phyloP scores from a whole-genome alignment of 35 echinoderm and acorn worm species.

The Apostichopus parvimensis region DNA sequence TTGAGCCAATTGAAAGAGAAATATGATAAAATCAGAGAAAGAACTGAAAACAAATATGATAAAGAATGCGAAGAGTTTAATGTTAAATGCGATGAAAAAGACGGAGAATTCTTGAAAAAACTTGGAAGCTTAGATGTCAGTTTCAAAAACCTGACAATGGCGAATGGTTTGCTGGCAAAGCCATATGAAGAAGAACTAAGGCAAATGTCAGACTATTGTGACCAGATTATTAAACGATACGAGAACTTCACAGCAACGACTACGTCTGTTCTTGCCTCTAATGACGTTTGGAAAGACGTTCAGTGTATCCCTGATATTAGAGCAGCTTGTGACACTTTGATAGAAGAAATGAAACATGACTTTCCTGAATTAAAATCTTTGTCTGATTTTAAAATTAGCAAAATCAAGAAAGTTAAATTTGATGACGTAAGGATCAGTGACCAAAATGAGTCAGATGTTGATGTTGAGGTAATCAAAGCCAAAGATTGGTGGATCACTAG shows the following conservation, averaged over 20 bases:
- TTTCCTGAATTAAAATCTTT: not conserved
- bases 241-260: constrained; percentile 9
- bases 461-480: too few relatives aligned
- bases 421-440: not conserved
- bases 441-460: too few relatives aligned
- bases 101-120: too few relatives aligned
- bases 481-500: too few relatives aligned
- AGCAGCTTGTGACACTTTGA: not conserved
- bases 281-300: not conserved
- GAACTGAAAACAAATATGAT: too few relatives aligned
- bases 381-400: not conserved
- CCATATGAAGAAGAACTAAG: not conserved
- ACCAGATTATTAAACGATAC: not conserved
- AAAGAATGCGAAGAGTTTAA: too few relatives aligned
- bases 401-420: not conserved
- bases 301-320: not conserved
- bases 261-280: not conserved
- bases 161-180: too few relatives aligned
- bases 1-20: too few relatives aligned
- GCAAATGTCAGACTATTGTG: not conserved
- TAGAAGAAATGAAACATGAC: not conserved
- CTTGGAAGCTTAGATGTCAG: too few relatives aligned
- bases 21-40: too few relatives aligned
- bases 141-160: too few relatives aligned
- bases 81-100: too few relatives aligned